Conservation (phyloP, 2,797 vertebrate species). For the Peromyscus aztecus region DNA sequence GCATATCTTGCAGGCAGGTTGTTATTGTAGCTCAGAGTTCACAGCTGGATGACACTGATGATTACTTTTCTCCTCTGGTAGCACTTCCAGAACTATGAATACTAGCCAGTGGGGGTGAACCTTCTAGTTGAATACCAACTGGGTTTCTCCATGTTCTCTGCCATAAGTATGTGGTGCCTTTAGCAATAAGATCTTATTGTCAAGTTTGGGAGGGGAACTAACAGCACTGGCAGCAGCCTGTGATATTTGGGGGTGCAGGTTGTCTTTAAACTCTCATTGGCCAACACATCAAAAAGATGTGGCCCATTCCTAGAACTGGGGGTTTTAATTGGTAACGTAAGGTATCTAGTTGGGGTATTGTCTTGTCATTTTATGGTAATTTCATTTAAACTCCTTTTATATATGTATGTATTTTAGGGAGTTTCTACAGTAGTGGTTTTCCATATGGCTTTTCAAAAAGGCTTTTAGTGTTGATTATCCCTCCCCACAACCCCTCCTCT, state of each 20-base stretch:
- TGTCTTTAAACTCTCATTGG: too few species aligned
- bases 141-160: neutral
- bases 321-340: neutral
- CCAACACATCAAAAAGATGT: neutral
- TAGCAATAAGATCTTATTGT: neutral
- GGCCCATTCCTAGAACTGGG: too few species aligned
- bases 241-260: neutral
- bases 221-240: neutral
- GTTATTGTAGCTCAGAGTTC: neutral
- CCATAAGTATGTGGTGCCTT: neutral
- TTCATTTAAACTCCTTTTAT: neutral
- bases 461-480: neutral
- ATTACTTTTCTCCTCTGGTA: neutral
- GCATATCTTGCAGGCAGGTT: neutral
- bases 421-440: neutral
- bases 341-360: neutral
- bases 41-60: neutral
- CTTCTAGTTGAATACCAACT: neutral
- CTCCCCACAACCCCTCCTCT: neutral
- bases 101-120: neutral
- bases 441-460: neutral
- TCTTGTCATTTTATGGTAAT: neutral
- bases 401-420: neutral
- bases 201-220: neutral
- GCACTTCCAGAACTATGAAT: too few species aligned